Base-by-base conservation (phyloP, 2,888 invertebrate genomes). In the Atethmia centrago region DNA sequence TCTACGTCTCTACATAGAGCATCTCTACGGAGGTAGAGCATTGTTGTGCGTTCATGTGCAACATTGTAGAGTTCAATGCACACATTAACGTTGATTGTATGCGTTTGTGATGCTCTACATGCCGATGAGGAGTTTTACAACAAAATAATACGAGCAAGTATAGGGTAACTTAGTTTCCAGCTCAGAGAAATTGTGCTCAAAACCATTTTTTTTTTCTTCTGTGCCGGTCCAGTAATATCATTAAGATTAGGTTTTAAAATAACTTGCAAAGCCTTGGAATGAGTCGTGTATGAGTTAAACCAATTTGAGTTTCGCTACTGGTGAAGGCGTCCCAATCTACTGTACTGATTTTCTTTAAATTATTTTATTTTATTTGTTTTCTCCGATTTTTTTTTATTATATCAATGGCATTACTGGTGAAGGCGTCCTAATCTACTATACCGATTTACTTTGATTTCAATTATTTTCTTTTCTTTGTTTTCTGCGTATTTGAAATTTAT, bases 31-130 rank as follows among this genome's bases (percentile, higher is more conserved):
- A 67, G 58, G 51, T 77, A 65, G 51, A 59, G 71, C 76, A 86
- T 85, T 87, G 82, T 79, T 85, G 86, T 87, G 84, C 78, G 62
- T 71, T 75, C 84, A 84, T 79, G 87, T 84, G 84, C 73, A 77
- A 59, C 14, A 16, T 49, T 69, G 55, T 49, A 21, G 73, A 80
- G 76, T 79, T 82, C 77, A 86, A 77, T 85, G 79, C 82, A 84
- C 82, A 82, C 72, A 75, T 84, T 81, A 85, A 61, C 55, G 56
- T 67, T 66, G 64, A 76, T 77, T 76, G 71, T 73, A 55, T 80
- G 72, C 72, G 70, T 76, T 79, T 69, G 56, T 71, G 47, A 58
- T 66, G 70, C 31, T 55, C 25, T 61, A 51, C 45, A 67, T 62
- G 31, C 14, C 10, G 19, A 59, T 45, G 66, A 36, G 19, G 16